phyloP scores from a whole-genome alignment of 1,140 invertebrate species.

The Eriocheir sinensis region DNA sequence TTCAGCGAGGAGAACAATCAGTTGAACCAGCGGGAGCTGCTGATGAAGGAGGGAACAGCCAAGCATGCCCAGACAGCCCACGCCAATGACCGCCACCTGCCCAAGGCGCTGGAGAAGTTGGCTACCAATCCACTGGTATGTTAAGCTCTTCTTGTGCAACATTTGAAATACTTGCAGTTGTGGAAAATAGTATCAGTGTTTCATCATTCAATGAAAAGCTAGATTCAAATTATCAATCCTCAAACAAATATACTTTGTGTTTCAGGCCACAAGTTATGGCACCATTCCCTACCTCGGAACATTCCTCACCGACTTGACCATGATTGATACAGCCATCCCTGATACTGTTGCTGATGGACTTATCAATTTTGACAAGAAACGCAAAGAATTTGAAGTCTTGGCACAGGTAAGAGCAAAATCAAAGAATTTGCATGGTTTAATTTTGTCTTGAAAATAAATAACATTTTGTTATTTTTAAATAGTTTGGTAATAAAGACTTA shows the following conservation, averaged over 20 bases:
- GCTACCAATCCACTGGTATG: constrained; percentile 86
- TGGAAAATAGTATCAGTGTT: too few species aligned
- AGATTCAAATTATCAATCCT: too few species aligned
- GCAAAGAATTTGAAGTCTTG: constrained; percentile 99
- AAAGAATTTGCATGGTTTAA: too few species aligned
- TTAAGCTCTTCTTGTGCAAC: constrained; percentile 39
- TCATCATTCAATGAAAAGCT: too few species aligned
- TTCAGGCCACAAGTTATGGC: constrained; percentile 86
- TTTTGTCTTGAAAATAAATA: too few species aligned
- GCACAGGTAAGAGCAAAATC: constrained; percentile 87
- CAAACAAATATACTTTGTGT: constrained; percentile 66
- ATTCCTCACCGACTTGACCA: constrained; percentile 98
- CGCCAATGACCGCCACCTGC: constrained; percentile 92
- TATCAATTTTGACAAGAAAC: constrained; percentile 98
- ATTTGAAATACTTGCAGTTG: too few species aligned
- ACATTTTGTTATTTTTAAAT: too few species aligned
- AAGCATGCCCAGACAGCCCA: constrained; percentile 96
- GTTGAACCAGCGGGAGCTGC: constrained; percentile 94
- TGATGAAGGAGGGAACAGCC: constrained; percentile 97
- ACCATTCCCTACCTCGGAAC: constrained; percentile 99
- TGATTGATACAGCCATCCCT: constrained; percentile 98
- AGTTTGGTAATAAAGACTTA: too few species aligned
- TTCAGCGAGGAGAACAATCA: constrained; percentile 99
- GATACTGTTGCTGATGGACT: constrained; percentile 92
- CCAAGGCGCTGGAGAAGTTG: constrained; percentile 92